Evolutionary conservation across 37 sponge, comb jelly and placozoan genomes (phyloP), one percentile per base, ranked within the genome.

Genomic region (Ianthella basta): DNA sequence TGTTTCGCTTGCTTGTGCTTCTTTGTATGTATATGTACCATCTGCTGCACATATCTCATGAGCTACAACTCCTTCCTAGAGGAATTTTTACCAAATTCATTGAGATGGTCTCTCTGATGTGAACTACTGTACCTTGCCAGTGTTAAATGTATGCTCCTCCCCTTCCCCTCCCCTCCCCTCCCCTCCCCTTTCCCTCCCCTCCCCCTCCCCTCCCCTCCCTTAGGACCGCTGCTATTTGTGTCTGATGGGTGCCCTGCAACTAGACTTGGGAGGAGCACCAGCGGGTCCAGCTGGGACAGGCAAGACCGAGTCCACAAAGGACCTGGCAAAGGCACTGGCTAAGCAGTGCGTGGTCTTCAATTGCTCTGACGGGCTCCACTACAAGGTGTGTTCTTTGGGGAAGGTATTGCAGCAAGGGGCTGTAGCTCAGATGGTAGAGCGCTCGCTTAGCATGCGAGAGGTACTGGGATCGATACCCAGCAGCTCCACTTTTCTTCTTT

Each of bases 281-380:
- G 99, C 99, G 57, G 99, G 99, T 18, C 99, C 99, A 69, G 99
- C 99, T 50, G 99, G 99, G 25, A 98, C 99, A 23, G 99, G 99
- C 18, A 98, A 98, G 79, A 98, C 99, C 14, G 99, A 98, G 84
- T 96, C 95, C 23, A 91, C 91, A 27, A 98, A 98, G 72, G 99
- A 98, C 75, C 82, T 98, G 16, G 92, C 99, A 29, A 98, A 98
- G 77, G 95, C 93, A 6, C 85, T 98, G 36, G 99, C 99, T 34
- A 98, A 96, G 38, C 99, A 98, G 88, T 98, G 99, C 88, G 99
- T 98, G 27, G 99, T 98, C 82, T 98, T 98, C 93, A 98, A 98
- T 90, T 98, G 99, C 75, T 98, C 99, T 25, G 99, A 98, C 37
- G 95, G 97, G 32, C 91, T 98, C 2, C 96, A 98, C 66, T 96